These are phyloP conservation scores for Propsilocerus akamusi DNA, from an alignment of 1,140 invertebrate genomes.

Conservation along the genomic window DNA sequence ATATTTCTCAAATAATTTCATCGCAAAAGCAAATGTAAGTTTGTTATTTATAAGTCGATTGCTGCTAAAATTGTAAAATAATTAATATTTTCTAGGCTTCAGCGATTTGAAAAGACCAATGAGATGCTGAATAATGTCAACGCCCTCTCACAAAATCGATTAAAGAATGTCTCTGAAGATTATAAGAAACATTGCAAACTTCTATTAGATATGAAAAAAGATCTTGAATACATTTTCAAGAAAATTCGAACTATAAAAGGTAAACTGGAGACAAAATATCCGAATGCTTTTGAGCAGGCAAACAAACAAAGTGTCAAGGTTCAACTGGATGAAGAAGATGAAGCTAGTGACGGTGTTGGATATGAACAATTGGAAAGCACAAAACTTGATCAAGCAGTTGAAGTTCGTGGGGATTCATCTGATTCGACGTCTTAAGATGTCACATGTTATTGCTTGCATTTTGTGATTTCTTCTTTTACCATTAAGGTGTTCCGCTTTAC, in stretches of 20 bases:
- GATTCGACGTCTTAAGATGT: too few species aligned
- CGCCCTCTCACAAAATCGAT: constrained; percentile 62
- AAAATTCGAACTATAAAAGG: constrained; percentile 57
- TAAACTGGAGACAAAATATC: constrained; percentile 69
- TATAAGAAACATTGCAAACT: constrained; percentile 79
- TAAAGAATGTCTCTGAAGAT: constrained; percentile 62
- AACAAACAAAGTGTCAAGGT: constrained; percentile 30
- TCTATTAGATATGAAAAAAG: constrained; percentile 49
- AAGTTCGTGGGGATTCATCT: too few species aligned
- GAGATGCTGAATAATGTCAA: constrained; percentile 95
- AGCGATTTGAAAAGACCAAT: constrained; percentile 91
- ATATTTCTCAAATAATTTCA: constrained; percentile 75
- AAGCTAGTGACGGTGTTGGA: constrained; percentile 26
- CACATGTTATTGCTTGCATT: too few species aligned
- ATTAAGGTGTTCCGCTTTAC: too few species aligned
- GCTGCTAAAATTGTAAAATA: constrained; percentile 1
- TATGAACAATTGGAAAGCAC: neutral
- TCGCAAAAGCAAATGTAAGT: constrained; percentile 84
- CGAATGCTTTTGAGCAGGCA: constrained; percentile 57
- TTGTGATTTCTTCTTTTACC: too few species aligned
- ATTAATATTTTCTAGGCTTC: constrained; percentile 45
- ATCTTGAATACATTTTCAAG: constrained; percentile 47
- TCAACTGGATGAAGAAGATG: constrained; percentile 37
- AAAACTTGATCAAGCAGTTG: too few species aligned
- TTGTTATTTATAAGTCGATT: neutral